Base-by-base conservation (phyloP, 1,140 invertebrate species). In the Melipona quadrifasciata region DNA sequence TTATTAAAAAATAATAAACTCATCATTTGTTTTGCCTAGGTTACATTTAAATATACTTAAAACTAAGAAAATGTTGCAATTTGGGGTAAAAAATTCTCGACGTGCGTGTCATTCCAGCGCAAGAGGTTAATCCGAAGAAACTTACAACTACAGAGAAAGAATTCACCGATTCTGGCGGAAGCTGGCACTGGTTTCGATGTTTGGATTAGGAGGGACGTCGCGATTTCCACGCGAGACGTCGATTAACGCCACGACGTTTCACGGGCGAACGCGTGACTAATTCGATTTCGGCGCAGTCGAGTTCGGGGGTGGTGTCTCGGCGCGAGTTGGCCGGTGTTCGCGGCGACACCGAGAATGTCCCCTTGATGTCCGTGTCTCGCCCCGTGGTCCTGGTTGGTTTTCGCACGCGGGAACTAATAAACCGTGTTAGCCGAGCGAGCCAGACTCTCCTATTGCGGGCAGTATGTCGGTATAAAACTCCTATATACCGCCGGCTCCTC, bases 401-500 rank as follows among this genome's bases (percentile, higher is more conserved):
- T 34, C 55, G 73, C 11, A 31, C 10, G 21, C 39, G 17, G 51
- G 21, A 78, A 31, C 61, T 78, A 27, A 78, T 67, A 78, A 78
- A 65, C n/a, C 39, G 61, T n/a, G 58, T 65, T 65, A 78, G 61
- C 58, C 39, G 5, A n/a, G 75, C 24, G 17, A 64, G 21, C 39
- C 34, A 51, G 17, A 12, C 24, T n/a, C 11, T 1, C 61, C 8
- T 51, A 31, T 77, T 31, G 47, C n/a, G n/a, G 16, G 53, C 47
- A 65, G 39, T 19, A 47, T 27, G 24, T 10, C 27, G 19, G 39
- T 51, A 77, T 65, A 51, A 65, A 65, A 78, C 39, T n/a, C 24
- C 51, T 67, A n/a, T 78, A 67, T 8, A 47, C 39, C 39, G 39
- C 47, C 39, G 75, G 16, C 19, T 64, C 61, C n/a, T 65, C 61